Conservation (phyloP, 2,888 invertebrate genomes). For the Caenorhabditis imperialis region DNA sequence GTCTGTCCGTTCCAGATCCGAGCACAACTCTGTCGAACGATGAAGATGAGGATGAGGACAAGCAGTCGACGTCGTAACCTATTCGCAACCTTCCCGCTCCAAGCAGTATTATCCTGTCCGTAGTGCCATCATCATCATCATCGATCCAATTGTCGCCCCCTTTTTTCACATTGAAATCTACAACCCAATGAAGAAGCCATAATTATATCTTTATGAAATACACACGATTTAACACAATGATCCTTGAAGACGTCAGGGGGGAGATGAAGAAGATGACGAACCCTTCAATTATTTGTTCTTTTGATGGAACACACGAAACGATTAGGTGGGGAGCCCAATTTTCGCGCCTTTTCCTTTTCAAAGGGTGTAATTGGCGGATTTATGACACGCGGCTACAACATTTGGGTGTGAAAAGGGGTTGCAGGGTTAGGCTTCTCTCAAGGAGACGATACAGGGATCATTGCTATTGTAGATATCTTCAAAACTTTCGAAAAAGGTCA, state of each 20-base stretch:
- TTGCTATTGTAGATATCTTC: too few species aligned
- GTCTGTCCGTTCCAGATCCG: slow-evolving; percentile 11
- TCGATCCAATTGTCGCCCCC: neutral
- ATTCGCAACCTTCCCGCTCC: neutral
- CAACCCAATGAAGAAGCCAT: neutral
- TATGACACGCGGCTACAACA: slow-evolving; percentile 22
- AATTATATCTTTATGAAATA: neutral
- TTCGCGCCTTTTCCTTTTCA: neutral
- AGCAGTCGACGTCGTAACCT: slow-evolving; percentile 13
- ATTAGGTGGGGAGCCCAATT: slow-evolving; percentile 9
- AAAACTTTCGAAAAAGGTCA: too few species aligned
- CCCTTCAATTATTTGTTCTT: slow-evolving; percentile 7
- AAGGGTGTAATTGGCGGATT: slow-evolving; percentile 42
- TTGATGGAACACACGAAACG: slow-evolving; percentile 2
- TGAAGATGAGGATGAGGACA: slow-evolving; percentile 49
- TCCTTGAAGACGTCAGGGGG: too few species aligned
- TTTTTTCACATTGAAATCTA: slow-evolving; percentile 27
- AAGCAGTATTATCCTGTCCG: slow-evolving; percentile 8
- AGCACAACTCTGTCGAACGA: slow-evolving; percentile 39
- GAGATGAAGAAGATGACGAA: neutral
- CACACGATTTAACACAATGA: slow-evolving; percentile 18
- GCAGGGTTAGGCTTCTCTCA: too few species aligned
- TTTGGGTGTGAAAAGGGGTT: neutral
- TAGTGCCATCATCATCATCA: slow-evolving; percentile 30
- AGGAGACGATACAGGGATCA: too few species aligned